Percentiles rank a stretch among this genome's conserved stretches.
These are phyloP conservation scores for Speoplatyrhinus poulsoni DNA, from an alignment of 2,113 vertebrate species.

Conservation along the genomic window DNA sequence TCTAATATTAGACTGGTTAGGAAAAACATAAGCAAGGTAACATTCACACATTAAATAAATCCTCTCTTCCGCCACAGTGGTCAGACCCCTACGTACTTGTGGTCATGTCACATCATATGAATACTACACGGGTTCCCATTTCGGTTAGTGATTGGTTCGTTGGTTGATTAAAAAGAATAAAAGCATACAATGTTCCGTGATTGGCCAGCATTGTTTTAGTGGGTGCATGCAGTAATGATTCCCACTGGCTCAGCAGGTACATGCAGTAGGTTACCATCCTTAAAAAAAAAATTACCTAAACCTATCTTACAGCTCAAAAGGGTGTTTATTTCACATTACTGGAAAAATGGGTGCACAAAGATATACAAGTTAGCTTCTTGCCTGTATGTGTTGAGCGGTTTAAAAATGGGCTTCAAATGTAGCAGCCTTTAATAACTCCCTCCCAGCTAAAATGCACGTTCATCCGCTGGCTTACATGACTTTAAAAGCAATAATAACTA, in stretches of 20 bases:
- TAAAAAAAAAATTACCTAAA: slow-evolving; percentile 17
- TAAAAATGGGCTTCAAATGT: not conserved
- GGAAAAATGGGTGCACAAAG: not conserved
- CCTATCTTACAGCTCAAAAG: slow-evolving; percentile 7
- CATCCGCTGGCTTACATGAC: not conserved
- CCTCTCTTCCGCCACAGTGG: slow-evolving; percentile 59
- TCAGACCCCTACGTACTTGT: slow-evolving; percentile 39
- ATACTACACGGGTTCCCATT: too few species aligned
- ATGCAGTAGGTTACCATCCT: slow-evolving; percentile 17
- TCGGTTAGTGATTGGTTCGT: too few species aligned
- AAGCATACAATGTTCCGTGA: too few species aligned
- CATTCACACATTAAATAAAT: slow-evolving; percentile 76
- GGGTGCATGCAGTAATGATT: slow-evolving; percentile 40
- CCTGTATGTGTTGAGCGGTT: slow-evolving; percentile 4
- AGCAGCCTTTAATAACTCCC: not conserved
- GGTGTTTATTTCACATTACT: not conserved
- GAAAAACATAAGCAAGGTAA: slow-evolving; percentile 65
- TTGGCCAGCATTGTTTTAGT: slow-evolving; percentile 30
- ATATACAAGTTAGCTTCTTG: not conserved
- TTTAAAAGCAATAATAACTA: not conserved
- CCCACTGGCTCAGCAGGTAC: slow-evolving; percentile 51
- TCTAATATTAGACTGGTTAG: slow-evolving; percentile 36
- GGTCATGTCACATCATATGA: too few species aligned
- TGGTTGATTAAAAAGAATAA: too few species aligned
- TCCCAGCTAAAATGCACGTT: not conserved